These are phyloP conservation scores for Lypha dubia DNA, from an alignment of 2,888 invertebrate genomes.

Conservation along the genomic window DNA sequence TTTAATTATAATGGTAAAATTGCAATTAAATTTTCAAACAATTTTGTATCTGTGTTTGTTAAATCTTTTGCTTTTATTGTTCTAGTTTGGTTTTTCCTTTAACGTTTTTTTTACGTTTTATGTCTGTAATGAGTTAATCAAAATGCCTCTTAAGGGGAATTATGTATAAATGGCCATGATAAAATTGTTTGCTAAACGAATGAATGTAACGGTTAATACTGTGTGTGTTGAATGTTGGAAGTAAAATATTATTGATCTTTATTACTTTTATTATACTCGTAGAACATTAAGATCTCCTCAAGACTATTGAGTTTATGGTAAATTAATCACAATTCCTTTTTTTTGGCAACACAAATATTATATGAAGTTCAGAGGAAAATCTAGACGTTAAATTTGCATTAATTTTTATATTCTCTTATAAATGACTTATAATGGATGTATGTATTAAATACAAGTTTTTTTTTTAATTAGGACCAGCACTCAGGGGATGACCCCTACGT, in stretches of 20 bases:
- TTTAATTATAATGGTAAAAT: conserved; percentile 59
- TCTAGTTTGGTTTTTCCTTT: no score
- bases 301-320: background rate
- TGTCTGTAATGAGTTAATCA: conserved; percentile 43
- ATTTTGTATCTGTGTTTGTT: conserved; percentile 11
- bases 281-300: background rate
- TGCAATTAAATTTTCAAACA: conserved; percentile 58
- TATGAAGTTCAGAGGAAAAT: background rate
- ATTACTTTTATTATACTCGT: background rate
- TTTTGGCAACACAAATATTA: background rate
- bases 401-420: background rate
- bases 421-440: no score
- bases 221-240: background rate
- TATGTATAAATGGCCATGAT: conserved; percentile 33
- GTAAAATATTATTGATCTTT: conserved; percentile 9
- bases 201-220: background rate
- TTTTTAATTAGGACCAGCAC: no score
- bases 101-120: background rate
- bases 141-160: conserved; percentile 32
- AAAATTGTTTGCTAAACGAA: conserved; percentile 7
- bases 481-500: no score
- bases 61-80: background rate
- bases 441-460: no score
- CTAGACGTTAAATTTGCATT: background rate
- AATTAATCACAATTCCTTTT: background rate